Base-by-base conservation (phyloP, 2,113 vertebrate genomes). In the Platysternon megacephalum region DNA sequence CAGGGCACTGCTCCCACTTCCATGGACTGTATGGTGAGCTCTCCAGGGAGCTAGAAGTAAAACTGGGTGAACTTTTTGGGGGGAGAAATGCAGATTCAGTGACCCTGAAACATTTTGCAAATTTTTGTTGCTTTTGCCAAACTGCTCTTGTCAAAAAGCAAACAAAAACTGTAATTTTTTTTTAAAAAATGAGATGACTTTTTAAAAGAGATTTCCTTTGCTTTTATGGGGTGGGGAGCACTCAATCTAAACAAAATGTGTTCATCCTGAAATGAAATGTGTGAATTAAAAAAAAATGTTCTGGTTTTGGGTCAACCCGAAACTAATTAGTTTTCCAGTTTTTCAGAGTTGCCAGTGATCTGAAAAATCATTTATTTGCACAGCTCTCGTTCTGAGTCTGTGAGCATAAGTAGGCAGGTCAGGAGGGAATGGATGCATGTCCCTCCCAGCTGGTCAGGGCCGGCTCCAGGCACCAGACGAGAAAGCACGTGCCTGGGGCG, bases 11-110 rank as follows among this genome's bases (percentile, higher is more conserved):
- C 74, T 44, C 10, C 19, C n/a, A 21, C 5, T 82, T 28, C 29
- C 42, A 21, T 12, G 53, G 52, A 4, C 44, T 93, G 32, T 11
- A 11, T 1, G 24, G 5, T 12, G 13, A 22, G 1, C 32, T 89
- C n/a, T 35, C 9, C 21, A 9, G 0, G 0, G n/a, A 72, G n/a
- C 14, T 72, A 72, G 21, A 13, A 72, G 65, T 39, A 19, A 19
- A 72, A 72, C 65, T 21, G 65, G 35, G 8, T 72, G 65, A 39
- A 72, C 22, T 39, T 68, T n/a, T 29, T 3, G 56, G 11, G 26
- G 29, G 58, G 5, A 12, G 28, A 28, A 32, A 61, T 61, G 65
- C 65, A 68, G 8, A 72, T 21, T 72, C 65, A n/a, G 65, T 72
- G 65, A 72, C n/a, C 65, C 65, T 72, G 65, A 72, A 72, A 39